These are phyloP conservation scores for Pentamera pediparva DNA, from an alignment of 53 echinoderm and acorn worm genomes.

Conservation along the genomic window DNA sequence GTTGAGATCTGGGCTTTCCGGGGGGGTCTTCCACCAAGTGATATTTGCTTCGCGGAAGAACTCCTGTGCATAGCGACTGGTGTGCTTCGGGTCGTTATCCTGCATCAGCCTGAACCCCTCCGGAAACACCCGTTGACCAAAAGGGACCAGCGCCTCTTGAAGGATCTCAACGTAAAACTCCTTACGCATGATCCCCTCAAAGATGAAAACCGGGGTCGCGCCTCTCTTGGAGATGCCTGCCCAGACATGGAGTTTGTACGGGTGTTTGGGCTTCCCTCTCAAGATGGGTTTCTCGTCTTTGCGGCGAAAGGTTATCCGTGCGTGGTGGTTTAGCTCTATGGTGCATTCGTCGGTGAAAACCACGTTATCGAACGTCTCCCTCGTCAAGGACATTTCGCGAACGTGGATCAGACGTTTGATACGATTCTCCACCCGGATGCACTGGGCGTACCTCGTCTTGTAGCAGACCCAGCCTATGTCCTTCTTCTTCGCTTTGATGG, in stretches of 20 bases:
- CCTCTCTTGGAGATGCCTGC: constrained; percentile 48
- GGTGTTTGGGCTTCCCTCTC: constrained; percentile 21
- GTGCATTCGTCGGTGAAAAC: constrained; percentile 31
- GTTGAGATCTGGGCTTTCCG: constrained; percentile 49
- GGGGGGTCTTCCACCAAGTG: constrained; percentile 51
- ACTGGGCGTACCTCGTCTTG: not conserved
- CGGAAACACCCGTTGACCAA: constrained; percentile 18
- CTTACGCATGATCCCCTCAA: constrained; percentile 53
- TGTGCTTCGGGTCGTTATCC: constrained; percentile 53
- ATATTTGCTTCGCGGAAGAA: constrained; percentile 19
- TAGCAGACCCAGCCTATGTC: constrained; percentile 3
- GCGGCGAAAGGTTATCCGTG: not conserved
- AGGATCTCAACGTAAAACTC: constrained; percentile 49
- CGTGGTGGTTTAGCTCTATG: not conserved
- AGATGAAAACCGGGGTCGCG: constrained; percentile 32
- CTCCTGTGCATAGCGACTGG: not conserved
- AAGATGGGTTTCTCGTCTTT: not conserved
- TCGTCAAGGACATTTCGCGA: not conserved
- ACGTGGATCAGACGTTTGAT: constrained; percentile 5
- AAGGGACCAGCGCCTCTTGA: constrained; percentile 28
- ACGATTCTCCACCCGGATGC: constrained; percentile 24
- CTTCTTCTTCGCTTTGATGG: not conserved
- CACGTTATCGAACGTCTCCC: not conserved
- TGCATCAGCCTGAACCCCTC: constrained; percentile 38
- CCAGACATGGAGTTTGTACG: constrained; percentile 48